Evolutionary conservation across 1,140 invertebrate species (phyloP).

Genomic region (Leptinotarsa undecemlineata): DNA sequence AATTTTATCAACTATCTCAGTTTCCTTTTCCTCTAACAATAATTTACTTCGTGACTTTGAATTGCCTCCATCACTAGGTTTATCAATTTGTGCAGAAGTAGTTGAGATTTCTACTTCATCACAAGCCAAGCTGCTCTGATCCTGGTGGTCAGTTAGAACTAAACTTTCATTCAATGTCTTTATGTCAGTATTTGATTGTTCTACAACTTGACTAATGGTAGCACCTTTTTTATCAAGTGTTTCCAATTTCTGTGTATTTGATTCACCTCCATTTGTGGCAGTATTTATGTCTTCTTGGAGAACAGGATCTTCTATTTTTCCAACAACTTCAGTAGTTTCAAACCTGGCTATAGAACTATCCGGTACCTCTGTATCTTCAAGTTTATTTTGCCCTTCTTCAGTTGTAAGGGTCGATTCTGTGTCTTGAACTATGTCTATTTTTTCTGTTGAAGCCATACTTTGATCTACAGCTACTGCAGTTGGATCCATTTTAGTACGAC

Average conservation of each 20-base stretch:
- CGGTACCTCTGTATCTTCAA: too few species aligned
- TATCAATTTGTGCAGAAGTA: not conserved
- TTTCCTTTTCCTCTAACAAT: not conserved
- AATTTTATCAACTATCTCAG: too few species aligned
- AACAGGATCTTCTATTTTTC: not conserved
- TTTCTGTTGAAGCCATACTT: too few species aligned
- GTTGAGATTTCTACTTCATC: constrained; percentile 9
- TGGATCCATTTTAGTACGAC: not conserved
- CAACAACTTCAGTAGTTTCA: not conserved
- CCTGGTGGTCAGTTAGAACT: not conserved
- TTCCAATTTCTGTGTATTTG: not conserved
- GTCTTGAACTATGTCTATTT: too few species aligned
- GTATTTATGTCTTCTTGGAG: not conserved
- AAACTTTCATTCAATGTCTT: not conserved
- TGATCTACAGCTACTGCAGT: not conserved
- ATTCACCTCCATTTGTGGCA: not conserved
- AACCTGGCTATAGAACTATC: too few species aligned
- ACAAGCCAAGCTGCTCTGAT: too few species aligned
- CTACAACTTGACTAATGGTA: not conserved
- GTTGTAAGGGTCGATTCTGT: too few species aligned
- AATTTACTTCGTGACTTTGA: not conserved
- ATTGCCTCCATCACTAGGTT: not conserved
- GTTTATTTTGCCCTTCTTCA: too few species aligned
- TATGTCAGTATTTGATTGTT: not conserved
- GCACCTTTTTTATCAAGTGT: not conserved